Conservation (phyloP, 2,113 vertebrate species). For the Syrmaticus mikado region DNA sequence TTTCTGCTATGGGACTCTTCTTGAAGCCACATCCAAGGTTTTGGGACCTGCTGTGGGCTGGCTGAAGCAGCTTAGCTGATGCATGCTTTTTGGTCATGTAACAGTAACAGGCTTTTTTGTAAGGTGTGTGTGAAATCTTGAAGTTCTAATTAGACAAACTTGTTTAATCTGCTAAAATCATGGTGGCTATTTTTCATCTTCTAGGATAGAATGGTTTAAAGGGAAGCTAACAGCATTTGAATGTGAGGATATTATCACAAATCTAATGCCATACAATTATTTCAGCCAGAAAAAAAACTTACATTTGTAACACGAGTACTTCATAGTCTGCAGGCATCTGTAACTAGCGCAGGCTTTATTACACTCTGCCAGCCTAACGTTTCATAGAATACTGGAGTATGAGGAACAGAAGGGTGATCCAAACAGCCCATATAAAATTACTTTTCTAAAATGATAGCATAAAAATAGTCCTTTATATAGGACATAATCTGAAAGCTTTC, state of each 20-base stretch:
- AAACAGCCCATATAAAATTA: background rate
- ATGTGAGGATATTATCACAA: background rate
- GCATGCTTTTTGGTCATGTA: accelerated
- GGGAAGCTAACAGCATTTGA: background rate
- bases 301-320: background rate
- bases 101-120: background rate
- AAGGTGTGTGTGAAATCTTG: background rate
- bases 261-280: background rate
- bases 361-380: background rate
- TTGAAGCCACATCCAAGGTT: background rate
- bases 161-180: background rate
- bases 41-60: background rate
- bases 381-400: background rate
- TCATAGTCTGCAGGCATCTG: background rate
- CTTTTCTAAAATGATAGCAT: background rate
- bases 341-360: background rate
- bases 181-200: background rate
- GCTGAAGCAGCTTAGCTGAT: background rate
- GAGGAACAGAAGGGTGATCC: background rate
- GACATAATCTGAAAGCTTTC: background rate
- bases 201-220: background rate
- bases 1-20: background rate
- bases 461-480: background rate
- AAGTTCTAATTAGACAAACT: background rate
- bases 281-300: background rate